Conservation (phyloP, 37 sponge, comb jelly and placozoan genomes). For the Eunapius fragilis region DNA sequence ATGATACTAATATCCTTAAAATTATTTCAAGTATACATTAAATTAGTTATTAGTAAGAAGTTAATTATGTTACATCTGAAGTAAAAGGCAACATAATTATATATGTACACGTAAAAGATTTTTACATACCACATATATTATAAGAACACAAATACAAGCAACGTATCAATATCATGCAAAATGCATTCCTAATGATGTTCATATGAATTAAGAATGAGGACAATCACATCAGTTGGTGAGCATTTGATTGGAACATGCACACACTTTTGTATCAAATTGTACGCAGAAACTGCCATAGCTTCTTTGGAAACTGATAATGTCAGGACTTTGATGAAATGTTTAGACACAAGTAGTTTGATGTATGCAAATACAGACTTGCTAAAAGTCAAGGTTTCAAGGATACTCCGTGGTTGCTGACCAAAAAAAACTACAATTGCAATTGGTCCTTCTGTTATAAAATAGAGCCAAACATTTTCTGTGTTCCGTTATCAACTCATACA, state of each 20-base stretch:
- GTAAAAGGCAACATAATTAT: neutral
- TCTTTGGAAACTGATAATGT: neutral
- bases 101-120: neutral
- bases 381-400: neutral
- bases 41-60: no score
- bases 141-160: neutral
- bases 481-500: neutral
- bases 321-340: neutral
- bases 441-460: neutral
- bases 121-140: neutral
- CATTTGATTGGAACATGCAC: neutral
- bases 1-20: neutral
- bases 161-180: neutral
- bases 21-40: no score
- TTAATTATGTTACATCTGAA: neutral
- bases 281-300: neutral
- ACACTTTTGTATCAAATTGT: neutral
- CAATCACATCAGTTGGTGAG: neutral
- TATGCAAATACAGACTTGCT: neutral
- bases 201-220: neutral
- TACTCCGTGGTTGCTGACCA: neutral
- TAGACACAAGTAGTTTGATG: neutral
- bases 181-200: neutral
- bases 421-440: neutral
- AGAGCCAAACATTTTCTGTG: conserved; percentile 3